Percentiles rank a stretch among this genome's conserved stretches.
Evolutionary conservation across 1,140 invertebrate genomes (phyloP).

Genomic region (Zeugodacus cucurbitae): DNA sequence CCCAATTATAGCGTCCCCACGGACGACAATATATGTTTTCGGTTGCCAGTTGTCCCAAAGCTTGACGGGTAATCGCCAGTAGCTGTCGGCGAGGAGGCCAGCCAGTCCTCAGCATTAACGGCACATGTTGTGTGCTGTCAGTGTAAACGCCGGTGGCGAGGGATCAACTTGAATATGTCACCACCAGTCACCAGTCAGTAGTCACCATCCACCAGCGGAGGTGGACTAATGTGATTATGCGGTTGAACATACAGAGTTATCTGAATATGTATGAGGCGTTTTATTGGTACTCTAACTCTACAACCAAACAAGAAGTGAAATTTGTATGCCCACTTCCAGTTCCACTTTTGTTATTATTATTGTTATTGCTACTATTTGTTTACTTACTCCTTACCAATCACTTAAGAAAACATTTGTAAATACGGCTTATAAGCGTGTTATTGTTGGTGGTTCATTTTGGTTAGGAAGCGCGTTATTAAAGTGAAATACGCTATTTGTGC

Average conservation of each 20-base stretch:
- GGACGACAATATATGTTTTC: neutral
- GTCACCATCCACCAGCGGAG: neutral
- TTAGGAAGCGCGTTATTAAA: neutral
- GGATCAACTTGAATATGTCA: neutral
- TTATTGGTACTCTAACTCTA: neutral
- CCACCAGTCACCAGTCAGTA: too few relatives aligned
- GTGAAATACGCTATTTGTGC: neutral
- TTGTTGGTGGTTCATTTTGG: neutral
- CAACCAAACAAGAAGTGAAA: constrained; percentile 5
- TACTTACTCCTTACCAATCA: neutral
- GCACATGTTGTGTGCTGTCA: neutral
- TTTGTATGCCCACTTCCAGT: neutral
- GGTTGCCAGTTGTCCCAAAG: neutral
- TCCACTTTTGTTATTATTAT: neutral
- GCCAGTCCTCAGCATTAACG: neutral
- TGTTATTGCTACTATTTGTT: neutral
- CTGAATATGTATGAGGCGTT: neutral
- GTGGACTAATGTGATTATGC: neutral
- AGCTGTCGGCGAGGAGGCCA: neutral
- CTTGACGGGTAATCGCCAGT: neutral
- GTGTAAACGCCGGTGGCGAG: neutral
- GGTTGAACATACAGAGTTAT: too few relatives aligned
- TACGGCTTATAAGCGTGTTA: neutral
- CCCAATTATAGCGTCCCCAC: neutral
- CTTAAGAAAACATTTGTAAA: neutral